Evolutionary conservation across 2,797 vertebrate genomes (phyloP).

Genomic region (Leuciscus waleckii): DNA sequence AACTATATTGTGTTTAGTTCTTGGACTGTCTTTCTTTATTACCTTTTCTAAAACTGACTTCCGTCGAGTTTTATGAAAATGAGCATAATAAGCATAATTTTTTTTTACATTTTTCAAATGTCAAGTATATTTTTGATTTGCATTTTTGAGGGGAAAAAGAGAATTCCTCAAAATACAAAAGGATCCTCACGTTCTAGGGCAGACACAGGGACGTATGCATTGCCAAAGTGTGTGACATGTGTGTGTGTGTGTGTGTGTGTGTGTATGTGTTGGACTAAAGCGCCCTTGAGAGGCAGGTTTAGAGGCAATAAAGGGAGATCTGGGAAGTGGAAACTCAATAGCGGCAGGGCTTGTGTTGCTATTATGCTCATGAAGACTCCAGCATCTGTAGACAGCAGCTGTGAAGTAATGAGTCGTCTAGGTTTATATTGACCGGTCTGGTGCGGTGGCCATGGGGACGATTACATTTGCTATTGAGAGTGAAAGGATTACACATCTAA

Average conservation of each 20-base stretch:
- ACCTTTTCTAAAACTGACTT: background rate
- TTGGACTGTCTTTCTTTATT: background rate
- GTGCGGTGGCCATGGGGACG: slow-evolving; percentile 80
- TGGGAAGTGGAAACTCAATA: slow-evolving; percentile 82
- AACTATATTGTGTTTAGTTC: background rate
- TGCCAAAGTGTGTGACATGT: slow-evolving; percentile 36
- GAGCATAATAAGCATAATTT: background rate
- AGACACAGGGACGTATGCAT: slow-evolving; percentile 47
- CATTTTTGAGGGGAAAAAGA: background rate
- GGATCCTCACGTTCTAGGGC: slow-evolving; percentile 39
- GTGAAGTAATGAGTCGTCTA: slow-evolving; percentile 86
- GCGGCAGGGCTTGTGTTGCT: slow-evolving; percentile 71
- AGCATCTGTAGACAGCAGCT: slow-evolving; percentile 74
- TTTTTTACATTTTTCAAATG: background rate
- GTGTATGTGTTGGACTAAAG: slow-evolving; percentile 77
- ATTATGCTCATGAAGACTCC: slow-evolving; percentile 78
- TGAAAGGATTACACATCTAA: slow-evolving; percentile 83
- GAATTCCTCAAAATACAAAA: slow-evolving; percentile 38
- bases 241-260: slow-evolving; percentile 52
- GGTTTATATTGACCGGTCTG: slow-evolving; percentile 88
- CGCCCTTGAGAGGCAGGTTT: slow-evolving; percentile 80
- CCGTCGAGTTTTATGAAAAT: background rate
- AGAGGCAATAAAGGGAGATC: slow-evolving; percentile 78
- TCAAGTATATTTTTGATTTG: slow-evolving; percentile 24
- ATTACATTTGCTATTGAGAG: slow-evolving; percentile 85